A percentile compares a stretch with the other conserved stretches of the same genome.
These are phyloP conservation scores for Lasioglossum leucozonium DNA, from an alignment of 2,888 invertebrate species.

Conservation along the genomic window DNA sequence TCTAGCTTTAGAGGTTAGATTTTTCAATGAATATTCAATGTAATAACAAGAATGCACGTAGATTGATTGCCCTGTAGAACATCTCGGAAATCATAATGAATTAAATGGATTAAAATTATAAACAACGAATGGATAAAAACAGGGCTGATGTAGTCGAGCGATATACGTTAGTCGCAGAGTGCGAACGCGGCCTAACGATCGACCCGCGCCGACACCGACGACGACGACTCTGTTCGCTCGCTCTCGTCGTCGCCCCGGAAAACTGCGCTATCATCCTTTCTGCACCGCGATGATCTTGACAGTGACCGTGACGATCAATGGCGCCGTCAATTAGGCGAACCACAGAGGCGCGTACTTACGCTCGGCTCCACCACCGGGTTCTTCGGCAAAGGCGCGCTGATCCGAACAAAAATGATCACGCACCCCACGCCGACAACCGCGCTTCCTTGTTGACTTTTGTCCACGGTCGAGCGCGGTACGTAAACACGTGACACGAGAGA, in stretches of 20 bases:
- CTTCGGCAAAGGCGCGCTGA: background rate
- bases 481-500: background rate
- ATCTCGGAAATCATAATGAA: too few relatives aligned
- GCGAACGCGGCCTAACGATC: conserved; percentile 45
- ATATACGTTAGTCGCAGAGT: background rate
- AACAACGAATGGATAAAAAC: too few relatives aligned
- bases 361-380: conserved; percentile 6
- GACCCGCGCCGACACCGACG: background rate
- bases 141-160: too few relatives aligned
- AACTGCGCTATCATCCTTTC: conserved; percentile 55
- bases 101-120: too few relatives aligned
- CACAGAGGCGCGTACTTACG: conserved; percentile 13
- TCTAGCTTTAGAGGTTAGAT: too few relatives aligned
- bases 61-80: too few relatives aligned
- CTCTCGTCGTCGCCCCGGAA: conserved; percentile 31
- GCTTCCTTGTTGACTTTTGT: background rate
- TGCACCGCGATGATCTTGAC: conserved; percentile 74
- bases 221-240: background rate
- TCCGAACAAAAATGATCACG: background rate
- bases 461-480: background rate
- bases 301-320: conserved; percentile 75
- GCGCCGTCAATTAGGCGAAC: conserved; percentile 65
- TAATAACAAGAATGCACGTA: too few relatives aligned
- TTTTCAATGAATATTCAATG: too few relatives aligned
- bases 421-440: background rate